A percentile compares a stretch with the other conserved stretches of the same genome.
phyloP scores from a whole-genome alignment of 2,888 invertebrate genomes.

The Nemurella pictetii region DNA sequence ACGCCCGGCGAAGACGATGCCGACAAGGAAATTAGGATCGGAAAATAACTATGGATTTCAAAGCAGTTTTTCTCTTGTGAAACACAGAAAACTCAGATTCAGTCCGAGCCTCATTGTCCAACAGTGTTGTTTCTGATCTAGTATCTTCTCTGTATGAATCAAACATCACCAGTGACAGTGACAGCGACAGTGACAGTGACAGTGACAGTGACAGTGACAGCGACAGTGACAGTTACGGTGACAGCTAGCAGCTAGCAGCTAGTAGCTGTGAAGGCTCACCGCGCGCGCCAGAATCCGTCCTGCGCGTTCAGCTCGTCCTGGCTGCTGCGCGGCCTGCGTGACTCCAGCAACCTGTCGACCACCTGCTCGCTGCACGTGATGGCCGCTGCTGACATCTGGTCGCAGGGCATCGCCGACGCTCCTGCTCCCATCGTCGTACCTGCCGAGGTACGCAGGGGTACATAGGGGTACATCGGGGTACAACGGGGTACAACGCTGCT shows the following conservation, averaged over 20 bases:
- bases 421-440: neutral
- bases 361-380: neutral
- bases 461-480: too few relatives aligned
- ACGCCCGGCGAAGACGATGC: too few relatives aligned
- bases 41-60: too few relatives aligned
- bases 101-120: too few relatives aligned
- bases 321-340: neutral
- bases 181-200: neutral
- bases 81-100: too few relatives aligned
- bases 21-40: too few relatives aligned
- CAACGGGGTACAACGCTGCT: too few relatives aligned
- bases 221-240: neutral
- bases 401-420: neutral
- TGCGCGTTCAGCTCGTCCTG: neutral
- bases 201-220: neutral
- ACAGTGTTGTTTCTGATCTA: too few relatives aligned
- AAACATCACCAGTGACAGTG: too few relatives aligned
- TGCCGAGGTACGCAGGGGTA: constrained; percentile 9
- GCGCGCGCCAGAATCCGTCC: neutral
- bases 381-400: neutral
- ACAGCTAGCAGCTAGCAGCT: neutral
- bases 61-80: too few relatives aligned
- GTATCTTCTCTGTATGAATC: too few relatives aligned
- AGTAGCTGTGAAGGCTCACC: neutral
- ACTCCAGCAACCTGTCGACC: neutral